Evolutionary conservation across 2,888 invertebrate genomes (phyloP).

Genomic region (Diarsia rubi): DNA sequence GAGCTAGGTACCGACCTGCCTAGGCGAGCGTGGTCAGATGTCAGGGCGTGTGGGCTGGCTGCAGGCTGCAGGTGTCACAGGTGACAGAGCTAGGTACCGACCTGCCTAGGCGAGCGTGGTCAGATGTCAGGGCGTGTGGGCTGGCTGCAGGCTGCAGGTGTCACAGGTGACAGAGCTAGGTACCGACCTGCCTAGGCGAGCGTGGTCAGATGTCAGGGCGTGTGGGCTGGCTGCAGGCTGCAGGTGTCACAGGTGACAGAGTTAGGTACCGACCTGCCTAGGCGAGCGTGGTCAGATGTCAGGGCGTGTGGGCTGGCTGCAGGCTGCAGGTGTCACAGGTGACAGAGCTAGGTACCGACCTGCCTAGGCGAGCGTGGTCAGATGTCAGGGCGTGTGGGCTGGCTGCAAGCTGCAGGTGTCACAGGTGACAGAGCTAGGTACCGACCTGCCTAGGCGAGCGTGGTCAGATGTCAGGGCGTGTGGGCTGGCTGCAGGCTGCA

Average conservation of each 20-base stretch:
- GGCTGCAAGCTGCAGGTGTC: slow-evolving; percentile 67
- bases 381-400: slow-evolving; percentile 54
- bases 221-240: slow-evolving; percentile 49
- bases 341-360: background rate
- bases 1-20: slow-evolving; percentile 1
- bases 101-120: slow-evolving; percentile 61
- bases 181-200: slow-evolving; percentile 23
- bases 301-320: slow-evolving; percentile 63
- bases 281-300: slow-evolving; percentile 52
- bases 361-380: slow-evolving; percentile 46
- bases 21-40: slow-evolving; percentile 47
- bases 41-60: slow-evolving; percentile 52
- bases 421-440: slow-evolving; percentile 65
- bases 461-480: slow-evolving; percentile 29
- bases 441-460: slow-evolving; percentile 24
- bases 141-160: slow-evolving; percentile 69
- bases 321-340: slow-evolving; percentile 69
- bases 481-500: slow-evolving; percentile 13
- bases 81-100: slow-evolving; percentile 6
- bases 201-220: slow-evolving; percentile 25
- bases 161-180: slow-evolving; percentile 65
- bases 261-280: slow-evolving; percentile 11
- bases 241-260: slow-evolving; percentile 71
- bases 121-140: slow-evolving; percentile 61
- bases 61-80: slow-evolving; percentile 28